Percentiles rank a stretch among this genome's conserved stretches.
Conservation (phyloP, 1,140 invertebrate genomes). For the Heliothis subflexa region DNA sequence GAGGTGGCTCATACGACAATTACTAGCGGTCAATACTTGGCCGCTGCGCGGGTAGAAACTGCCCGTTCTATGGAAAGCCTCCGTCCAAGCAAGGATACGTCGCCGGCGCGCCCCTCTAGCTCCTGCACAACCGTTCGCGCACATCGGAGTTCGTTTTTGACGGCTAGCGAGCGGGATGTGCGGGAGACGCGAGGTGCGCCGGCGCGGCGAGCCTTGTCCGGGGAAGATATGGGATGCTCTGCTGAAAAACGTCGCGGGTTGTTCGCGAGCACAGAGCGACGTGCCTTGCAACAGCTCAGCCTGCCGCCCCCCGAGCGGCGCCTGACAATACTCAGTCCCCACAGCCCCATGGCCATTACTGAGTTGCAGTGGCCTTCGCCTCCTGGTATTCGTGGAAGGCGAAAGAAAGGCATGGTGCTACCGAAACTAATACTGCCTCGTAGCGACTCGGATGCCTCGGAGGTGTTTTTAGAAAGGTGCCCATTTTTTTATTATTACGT, state of each 20-base stretch:
- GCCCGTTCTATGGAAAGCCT: slow-evolving; percentile 91
- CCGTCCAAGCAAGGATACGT: slow-evolving; percentile 85
- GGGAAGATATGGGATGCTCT: slow-evolving; percentile 86
- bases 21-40: slow-evolving; percentile 87
- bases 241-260: slow-evolving; percentile 89
- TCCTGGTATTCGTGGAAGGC: slow-evolving; percentile 88
- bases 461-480: slow-evolving; percentile 88
- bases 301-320: slow-evolving; percentile 88
- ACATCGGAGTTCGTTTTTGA: slow-evolving; percentile 87
- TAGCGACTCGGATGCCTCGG: slow-evolving; percentile 89
- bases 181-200: slow-evolving; percentile 87
- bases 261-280: slow-evolving; percentile 88
- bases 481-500: slow-evolving; percentile 47
- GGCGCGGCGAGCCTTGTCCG: slow-evolving; percentile 87
- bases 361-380: slow-evolving; percentile 88
- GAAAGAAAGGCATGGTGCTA: slow-evolving; percentile 91
- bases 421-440: slow-evolving; percentile 91
- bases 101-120: slow-evolving; percentile 80
- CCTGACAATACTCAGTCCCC: slow-evolving; percentile 91
- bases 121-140: slow-evolving; percentile 82
- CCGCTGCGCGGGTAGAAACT: slow-evolving; percentile 87
- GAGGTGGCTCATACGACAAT: slow-evolving; percentile 85
- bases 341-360: slow-evolving; percentile 88
- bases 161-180: slow-evolving; percentile 89
- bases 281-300: slow-evolving; percentile 89